Evolutionary conservation across 2,888 invertebrate genomes (phyloP), one percentile per base, ranked within the genome.

Genomic region (Dysmachus trigonus): DNA sequence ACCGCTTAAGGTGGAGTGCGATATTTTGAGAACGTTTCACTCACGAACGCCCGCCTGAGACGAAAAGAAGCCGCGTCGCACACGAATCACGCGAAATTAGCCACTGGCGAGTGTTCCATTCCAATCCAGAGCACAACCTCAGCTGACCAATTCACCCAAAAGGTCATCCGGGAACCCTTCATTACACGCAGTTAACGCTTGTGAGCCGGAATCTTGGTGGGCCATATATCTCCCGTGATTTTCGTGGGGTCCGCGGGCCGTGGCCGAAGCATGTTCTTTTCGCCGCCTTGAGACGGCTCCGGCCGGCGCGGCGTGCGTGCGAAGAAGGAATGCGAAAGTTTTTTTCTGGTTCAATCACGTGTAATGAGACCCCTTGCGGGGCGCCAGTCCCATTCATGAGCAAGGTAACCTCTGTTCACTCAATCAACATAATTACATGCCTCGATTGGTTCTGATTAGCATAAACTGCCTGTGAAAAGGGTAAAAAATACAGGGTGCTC

Each of bases 381-480:
- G 41, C 83, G 83, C 83, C 81, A 81, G 81, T 33, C 31, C 72
- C 38, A 71, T 82, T 82, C 62, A 53, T 82, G 41, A 62, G 51
- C 81, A 62, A 62, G 35, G 81, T 33, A 41, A 83, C 83, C 83
- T 38, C 15, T 72, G 83, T 22, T 83, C 83, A 83, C 72, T 83
- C 83, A 83, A 83, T 83, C 83, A 83, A 41, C 83, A 83, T 83
- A 83, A 83, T 83, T 83, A 83, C 83, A 83, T 83, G 83, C 83
- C 83, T 83, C 83, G 83, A 83, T 83, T 83, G 83, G 83, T 83
- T 83, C n/a, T 83, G 83, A 87, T 87, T 87, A 85, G 83, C 87
- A 87, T 87, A 87, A 87, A 87, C 83, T 83, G 86, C 87, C 85
- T 87, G 87, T 74, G 86, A 86, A 87, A 85, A 87, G 87, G 86